Evolutionary conservation across 2,113 vertebrate genomes (phyloP), one percentile per base, ranked within the genome.

Genomic region (Sceloporus tristichus): DNA sequence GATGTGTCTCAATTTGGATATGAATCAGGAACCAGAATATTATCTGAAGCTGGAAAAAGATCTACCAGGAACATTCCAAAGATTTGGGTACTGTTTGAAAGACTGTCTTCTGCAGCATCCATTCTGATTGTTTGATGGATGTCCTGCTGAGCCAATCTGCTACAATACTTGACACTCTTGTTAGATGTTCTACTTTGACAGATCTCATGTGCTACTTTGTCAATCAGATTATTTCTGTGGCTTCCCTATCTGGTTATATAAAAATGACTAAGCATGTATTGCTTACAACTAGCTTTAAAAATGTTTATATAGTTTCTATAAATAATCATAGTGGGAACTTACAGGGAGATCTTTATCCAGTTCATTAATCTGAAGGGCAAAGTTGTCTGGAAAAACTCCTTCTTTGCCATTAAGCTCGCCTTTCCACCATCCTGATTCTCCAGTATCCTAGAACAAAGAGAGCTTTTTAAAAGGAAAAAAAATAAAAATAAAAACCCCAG

Each of bases 301-400:
- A 70, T 18, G 5, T 68, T 68, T n/a, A 18, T 62, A 38, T 38
- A 80, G 9, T 9, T 34, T 38, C 21, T 62, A 38, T 65, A 81
- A 81, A 14, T 4, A 38, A 66, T 16, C 53, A 3, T 38, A 82
- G 1, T 6, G 86, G 87, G 85, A 90, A 95, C 97, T 97, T 96
- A 99, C 98, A 87, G 97, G 96, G 62, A 96, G 96, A 94, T 99
- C 98, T 96, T 98, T 98, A 92, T 99, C 98, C 77, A 94, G 88
- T 34, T 99, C 99, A 84, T 94, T 93, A 92, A 98, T 94, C 90
- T 97, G 92, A 94, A 93, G 3, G 76, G 98, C 98, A 94, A 98
- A 98, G 92, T 98, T 98, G 91, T 99, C 98, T 73, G 98, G 99
- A 92, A 99, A 99, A 78, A 99, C 97, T 4, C 98, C 98, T 93